Percentiles rank a stretch among this genome's conserved stretches.
Conservation (phyloP, 1,140 invertebrate genomes). For the Halictus rubicundus region DNA sequence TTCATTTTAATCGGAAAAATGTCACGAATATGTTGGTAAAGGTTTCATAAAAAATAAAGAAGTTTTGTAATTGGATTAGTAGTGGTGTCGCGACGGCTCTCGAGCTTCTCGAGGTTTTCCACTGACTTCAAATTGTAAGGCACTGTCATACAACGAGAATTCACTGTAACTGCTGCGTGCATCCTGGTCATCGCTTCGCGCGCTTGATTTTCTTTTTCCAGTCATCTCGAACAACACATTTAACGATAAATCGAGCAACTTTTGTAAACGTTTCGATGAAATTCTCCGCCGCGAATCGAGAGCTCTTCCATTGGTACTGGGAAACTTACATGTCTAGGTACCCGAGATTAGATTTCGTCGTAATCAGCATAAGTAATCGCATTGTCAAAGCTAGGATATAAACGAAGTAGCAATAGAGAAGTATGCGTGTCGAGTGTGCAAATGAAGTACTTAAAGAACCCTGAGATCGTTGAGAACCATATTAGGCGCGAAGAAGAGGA, state of each 20-base stretch:
- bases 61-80: too few relatives aligned
- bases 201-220: not conserved
- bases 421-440: not conserved
- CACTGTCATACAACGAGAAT: too few relatives aligned
- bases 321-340: not conserved
- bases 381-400: not conserved
- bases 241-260: not conserved
- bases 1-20: too few relatives aligned
- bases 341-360: conserved; percentile 30
- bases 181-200: not conserved
- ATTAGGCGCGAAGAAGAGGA: too few relatives aligned
- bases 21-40: too few relatives aligned
- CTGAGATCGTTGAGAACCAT: too few relatives aligned
- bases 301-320: conserved; percentile 3
- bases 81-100: too few relatives aligned
- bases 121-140: too few relatives aligned
- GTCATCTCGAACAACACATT: not conserved
- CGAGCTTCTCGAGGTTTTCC: too few relatives aligned
- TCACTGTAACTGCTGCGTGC: not conserved
- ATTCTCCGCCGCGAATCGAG: not conserved
- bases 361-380: not conserved
- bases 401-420: not conserved
- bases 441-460: not conserved
- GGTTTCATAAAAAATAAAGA: too few relatives aligned
- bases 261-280: not conserved